Evolutionary conservation across 2,888 invertebrate genomes (phyloP).

Genomic region (Brenthis ino): DNA sequence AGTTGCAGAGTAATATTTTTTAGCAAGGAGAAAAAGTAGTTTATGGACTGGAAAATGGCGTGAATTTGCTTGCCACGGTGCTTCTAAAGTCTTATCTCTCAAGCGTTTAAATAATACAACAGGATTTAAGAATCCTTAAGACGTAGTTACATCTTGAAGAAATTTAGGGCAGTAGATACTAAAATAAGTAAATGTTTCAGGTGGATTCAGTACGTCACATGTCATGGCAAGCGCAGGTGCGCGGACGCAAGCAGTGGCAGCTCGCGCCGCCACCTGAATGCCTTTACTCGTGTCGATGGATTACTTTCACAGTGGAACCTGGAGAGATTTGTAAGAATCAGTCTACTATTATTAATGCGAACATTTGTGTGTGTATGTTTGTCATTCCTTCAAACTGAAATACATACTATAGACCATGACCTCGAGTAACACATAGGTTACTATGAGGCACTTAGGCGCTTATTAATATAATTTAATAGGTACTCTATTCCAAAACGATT

Average conservation of each 20-base stretch:
- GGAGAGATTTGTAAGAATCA: conserved; percentile 91
- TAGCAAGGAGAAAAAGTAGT: too few relatives aligned
- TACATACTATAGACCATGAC: too few relatives aligned
- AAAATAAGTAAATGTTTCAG: conserved; percentile 73
- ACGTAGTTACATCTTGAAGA: background rate
- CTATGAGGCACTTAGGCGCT: too few relatives aligned
- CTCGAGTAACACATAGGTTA: too few relatives aligned
- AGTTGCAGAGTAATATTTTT: too few relatives aligned
- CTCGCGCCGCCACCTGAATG: conserved; percentile 97
- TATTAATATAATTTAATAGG: too few relatives aligned
- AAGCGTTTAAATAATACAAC: too few relatives aligned
- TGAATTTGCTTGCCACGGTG: too few relatives aligned
- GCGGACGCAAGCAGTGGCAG: conserved; percentile 93
- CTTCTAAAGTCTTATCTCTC: too few relatives aligned
- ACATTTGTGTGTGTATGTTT: background rate
- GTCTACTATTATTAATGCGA: background rate
- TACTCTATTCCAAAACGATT: too few relatives aligned
- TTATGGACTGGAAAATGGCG: too few relatives aligned
- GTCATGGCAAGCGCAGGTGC: conserved; percentile 98
- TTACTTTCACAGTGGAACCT: conserved; percentile 88
- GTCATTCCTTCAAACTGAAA: too few relatives aligned
- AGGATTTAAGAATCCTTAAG: background rate
- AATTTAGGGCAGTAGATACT: background rate
- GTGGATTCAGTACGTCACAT: conserved; percentile 96
- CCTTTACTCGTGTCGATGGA: conserved; percentile 86